A percentile compares a stretch with the other conserved stretches of the same genome.
These are phyloP conservation scores for Hippoglossus hippoglossus DNA, from an alignment of 2,797 vertebrate genomes.

Conservation along the genomic window DNA sequence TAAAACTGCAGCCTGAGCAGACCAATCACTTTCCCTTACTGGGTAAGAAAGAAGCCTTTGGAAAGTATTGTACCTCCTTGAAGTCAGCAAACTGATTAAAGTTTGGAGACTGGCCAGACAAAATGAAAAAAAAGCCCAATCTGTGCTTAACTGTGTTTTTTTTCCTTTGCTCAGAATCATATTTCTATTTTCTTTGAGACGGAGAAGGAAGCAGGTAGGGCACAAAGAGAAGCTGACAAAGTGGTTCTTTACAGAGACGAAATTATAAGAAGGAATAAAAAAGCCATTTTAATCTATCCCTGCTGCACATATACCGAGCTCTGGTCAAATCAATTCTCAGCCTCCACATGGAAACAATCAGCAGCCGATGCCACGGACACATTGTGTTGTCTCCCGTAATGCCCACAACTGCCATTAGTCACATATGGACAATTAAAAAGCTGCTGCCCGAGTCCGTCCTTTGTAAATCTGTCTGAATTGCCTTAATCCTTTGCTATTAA, in stretches of 20 bases:
- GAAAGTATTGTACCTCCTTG: conserved; percentile 62
- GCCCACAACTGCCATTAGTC: conserved; percentile 75
- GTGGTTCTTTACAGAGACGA: conserved; percentile 13
- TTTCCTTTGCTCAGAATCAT: conserved; percentile 28
- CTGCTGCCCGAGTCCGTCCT: conserved; percentile 54
- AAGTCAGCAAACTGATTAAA: conserved; percentile 77
- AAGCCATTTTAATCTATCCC: conserved; percentile 47
- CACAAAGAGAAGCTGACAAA: conserved; percentile 37
- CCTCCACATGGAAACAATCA: conserved; percentile 74
- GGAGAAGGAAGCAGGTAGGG: conserved; percentile 47
- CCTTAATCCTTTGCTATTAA: conserved; percentile 78
- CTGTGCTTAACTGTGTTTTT: conserved; percentile 30
- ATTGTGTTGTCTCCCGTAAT: conserved; percentile 72
- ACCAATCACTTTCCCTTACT: conserved; percentile 58
- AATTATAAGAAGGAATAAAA: background rate
- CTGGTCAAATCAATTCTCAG: conserved; percentile 62
- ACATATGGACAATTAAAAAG: conserved; percentile 73
- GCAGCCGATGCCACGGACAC: conserved; percentile 63
- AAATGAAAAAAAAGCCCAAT: conserved; percentile 38
- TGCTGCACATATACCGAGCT: conserved; percentile 30
- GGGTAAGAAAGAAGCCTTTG: conserved; percentile 49
- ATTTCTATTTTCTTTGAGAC: conserved; percentile 52
- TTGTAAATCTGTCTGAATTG: conserved; percentile 78
- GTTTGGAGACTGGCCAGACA: conserved; percentile 66
- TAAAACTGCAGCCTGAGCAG: conserved; percentile 56